These are phyloP conservation scores for Urosaurus nigricauda DNA, from an alignment of 2,797 vertebrate genomes.

Conservation along the genomic window DNA sequence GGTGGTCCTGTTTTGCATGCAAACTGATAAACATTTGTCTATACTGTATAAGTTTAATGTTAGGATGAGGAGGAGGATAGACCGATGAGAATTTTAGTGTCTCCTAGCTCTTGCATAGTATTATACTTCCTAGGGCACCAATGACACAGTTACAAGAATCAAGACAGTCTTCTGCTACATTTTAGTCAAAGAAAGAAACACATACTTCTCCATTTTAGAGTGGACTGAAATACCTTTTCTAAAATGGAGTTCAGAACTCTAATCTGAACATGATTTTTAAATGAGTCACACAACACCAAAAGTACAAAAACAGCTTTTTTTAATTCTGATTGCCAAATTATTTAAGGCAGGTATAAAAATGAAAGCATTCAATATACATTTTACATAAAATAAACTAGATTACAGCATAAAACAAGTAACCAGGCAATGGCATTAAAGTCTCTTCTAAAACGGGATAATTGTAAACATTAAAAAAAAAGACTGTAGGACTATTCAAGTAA, in stretches of 20 bases:
- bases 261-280: conserved; percentile 23
- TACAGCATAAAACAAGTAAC: conserved; percentile 91
- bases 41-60: not conserved
- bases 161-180: not conserved
- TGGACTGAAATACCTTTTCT: not conserved
- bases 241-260: not conserved
- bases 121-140: not conserved
- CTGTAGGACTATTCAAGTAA: conserved; percentile 97
- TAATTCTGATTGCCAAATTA: conserved; percentile 98
- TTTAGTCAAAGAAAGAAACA: not conserved
- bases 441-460: conserved; percentile 91
- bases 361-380: conserved; percentile 93
- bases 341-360: conserved; percentile 99
- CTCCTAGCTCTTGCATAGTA: not conserved
- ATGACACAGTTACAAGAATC: not conserved
- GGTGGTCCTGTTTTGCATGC: not conserved
- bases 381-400: conserved; percentile 92
- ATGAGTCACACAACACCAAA: conserved; percentile 65
- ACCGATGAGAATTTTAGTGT: not conserved
- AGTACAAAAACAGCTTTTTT: conserved; percentile 83
- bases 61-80: not conserved
- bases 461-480: conserved; percentile 95
- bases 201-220: not conserved
- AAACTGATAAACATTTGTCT: not conserved
- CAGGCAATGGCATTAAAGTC: conserved; percentile 91